Conservation (phyloP, 2,113 vertebrate genomes). For the Cebus imitator region DNA sequence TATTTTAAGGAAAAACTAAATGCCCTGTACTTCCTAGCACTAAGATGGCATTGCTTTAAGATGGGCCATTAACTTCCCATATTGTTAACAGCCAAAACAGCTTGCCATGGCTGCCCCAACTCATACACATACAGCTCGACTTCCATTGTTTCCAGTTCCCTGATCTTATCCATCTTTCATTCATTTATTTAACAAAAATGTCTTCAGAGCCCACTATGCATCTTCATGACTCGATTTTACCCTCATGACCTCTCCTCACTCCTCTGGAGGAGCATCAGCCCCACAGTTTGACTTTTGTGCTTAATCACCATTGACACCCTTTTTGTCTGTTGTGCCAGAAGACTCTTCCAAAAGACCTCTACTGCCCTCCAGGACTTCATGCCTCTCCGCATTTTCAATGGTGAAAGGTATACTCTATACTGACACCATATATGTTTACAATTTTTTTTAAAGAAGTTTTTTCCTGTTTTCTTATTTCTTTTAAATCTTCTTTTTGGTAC, state of each 20-base stretch:
- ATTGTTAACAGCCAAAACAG: not conserved
- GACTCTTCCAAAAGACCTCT: not conserved
- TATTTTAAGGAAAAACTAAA: slow-evolving; percentile 34
- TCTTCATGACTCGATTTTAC: not conserved
- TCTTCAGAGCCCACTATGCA: not conserved
- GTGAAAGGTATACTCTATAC: not conserved
- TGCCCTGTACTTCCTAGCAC: not conserved
- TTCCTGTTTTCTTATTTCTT: not conserved
- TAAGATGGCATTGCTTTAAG: slow-evolving; percentile 25
- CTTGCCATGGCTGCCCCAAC: not conserved
- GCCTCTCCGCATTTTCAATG: not conserved
- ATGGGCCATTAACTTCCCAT: not conserved
- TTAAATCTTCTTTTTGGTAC: not conserved
- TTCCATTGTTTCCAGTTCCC: not conserved
- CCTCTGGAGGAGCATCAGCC: not conserved
- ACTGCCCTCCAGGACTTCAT: not conserved
- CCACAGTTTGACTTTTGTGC: not conserved
- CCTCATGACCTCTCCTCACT: not conserved
- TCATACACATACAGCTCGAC: too few species aligned
- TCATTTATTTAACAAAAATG: not conserved
- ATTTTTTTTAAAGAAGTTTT: not conserved
- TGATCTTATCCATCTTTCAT: not conserved
- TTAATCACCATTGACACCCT: not conserved
- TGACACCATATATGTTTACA: not conserved
- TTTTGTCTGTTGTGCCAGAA: not conserved